Evolutionary conservation across 2,888 invertebrate genomes (phyloP).

Genomic region (Drosophila cognata): DNA sequence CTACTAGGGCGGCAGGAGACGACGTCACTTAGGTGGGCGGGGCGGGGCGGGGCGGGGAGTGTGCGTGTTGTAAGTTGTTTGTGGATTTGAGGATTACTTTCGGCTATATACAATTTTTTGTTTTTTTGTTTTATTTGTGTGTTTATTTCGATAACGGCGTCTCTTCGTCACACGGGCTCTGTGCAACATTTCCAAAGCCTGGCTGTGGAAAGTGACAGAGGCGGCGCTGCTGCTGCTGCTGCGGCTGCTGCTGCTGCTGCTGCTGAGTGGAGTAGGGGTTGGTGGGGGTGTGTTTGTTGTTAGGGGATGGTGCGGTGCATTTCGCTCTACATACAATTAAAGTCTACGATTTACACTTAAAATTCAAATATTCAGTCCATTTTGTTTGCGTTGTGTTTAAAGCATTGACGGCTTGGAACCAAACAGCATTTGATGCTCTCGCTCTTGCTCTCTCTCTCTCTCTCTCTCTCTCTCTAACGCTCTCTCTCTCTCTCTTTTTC

Average conservation of each 20-base stretch:
- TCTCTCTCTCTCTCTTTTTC: slow-evolving; percentile 28
- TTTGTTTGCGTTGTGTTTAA: slow-evolving; percentile 84
- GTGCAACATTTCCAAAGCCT: slow-evolving; percentile 70
- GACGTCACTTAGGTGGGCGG: slow-evolving; percentile 16
- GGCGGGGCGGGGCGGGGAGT: slow-evolving; percentile 1
- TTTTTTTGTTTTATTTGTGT: slow-evolving; percentile 20
- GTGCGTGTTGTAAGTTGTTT: slow-evolving; percentile 10
- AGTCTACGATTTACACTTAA: slow-evolving; percentile 84
- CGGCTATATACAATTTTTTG: slow-evolving; percentile 64
- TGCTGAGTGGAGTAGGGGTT: neutral
- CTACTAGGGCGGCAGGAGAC: slow-evolving; percentile 44
- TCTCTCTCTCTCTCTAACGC: slow-evolving; percentile 33
- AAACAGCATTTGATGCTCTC: slow-evolving; percentile 81
- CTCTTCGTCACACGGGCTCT: slow-evolving; percentile 36
- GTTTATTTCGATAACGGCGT: slow-evolving; percentile 27
- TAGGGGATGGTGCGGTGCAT: slow-evolving; percentile 31
- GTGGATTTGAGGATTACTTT: slow-evolving; percentile 13
- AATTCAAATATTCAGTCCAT: slow-evolving; percentile 84
- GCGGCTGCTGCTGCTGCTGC: slow-evolving; percentile 9
- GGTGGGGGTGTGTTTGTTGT: slow-evolving; percentile 20
- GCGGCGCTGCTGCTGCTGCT: slow-evolving; percentile 26
- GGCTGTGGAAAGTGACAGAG: slow-evolving; percentile 71
- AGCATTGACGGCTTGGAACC: slow-evolving; percentile 82
- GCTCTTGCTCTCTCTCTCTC: slow-evolving; percentile 63
- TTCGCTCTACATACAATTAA: slow-evolving; percentile 76